Base-by-base conservation (phyloP, 1,140 invertebrate species). In the Dinoponera quadriceps region DNA sequence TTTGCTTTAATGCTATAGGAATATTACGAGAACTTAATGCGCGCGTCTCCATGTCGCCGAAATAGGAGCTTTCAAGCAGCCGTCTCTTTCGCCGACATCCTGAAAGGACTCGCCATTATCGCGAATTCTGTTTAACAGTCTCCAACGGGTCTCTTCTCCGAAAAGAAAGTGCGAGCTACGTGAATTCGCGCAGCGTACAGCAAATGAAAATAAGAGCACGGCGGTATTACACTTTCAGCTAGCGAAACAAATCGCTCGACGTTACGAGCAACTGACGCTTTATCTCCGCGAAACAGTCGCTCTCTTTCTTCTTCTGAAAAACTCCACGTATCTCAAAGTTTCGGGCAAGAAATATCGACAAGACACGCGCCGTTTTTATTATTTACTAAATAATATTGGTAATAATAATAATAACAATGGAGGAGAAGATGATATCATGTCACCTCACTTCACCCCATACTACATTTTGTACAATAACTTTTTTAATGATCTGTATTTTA, bases 1-100 rank as follows among this genome's bases (percentile, higher is more conserved):
- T 73, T 51, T 60, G 74, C 85, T 68, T 84, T 60, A 72, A 65
- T 72, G 54, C 33, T 44, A 57, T 80, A 55, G 66, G 48, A 74
- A 86, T 65, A 84, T 86, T 74, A 81, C 33, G 20, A 62, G 62
- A 68, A 71, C 48, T 84, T 84, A 71, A 80, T 69, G 65, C 60
- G 55, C 33, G 49, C 33, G 16, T 72, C 68, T 86, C 51, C 49
- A 49, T 69, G 62, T 54, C 66, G 49, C 27, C 48, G 74, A 80
- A 84, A 84, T 25, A 75, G 63, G 49, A 68, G 66, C 29, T 85
- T 69, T 48, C 55, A 49, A 51, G 55, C 25, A 62, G n/a, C 66
- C 33, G 25, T 59, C 49, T 33, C 57, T 86, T 75, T 66, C 78
- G 22, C 33, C 14, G 73, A 83, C 60, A 33, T n/a, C n/a, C 16